Conservation (phyloP, 2,888 invertebrate species). For the Agrotis clavis region DNA sequence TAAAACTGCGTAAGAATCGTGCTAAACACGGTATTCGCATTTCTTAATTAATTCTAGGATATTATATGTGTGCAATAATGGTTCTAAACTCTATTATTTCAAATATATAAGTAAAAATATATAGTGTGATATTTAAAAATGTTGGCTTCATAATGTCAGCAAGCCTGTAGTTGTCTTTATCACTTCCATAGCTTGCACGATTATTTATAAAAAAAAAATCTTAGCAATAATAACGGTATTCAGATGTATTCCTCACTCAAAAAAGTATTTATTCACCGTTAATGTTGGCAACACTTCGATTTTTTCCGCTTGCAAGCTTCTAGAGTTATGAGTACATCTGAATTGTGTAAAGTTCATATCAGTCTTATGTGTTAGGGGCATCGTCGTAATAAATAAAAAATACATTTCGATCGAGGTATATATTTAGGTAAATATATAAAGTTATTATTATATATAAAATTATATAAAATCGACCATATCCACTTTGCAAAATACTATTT, state of each 20-base stretch:
- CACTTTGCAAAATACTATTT: conserved; percentile 10
- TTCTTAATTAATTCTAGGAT: conserved; percentile 45
- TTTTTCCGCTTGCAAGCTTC: conserved; percentile 48
- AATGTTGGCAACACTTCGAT: conserved; percentile 56
- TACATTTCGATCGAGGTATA: conserved; percentile 43
- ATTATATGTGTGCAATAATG: conserved; percentile 58
- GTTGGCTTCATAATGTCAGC: conserved; percentile 63
- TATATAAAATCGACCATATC: conserved; percentile 21
- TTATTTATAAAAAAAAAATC: conserved; percentile 77
- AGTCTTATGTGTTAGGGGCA: conserved; percentile 71
- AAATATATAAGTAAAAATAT: conserved; percentile 43
- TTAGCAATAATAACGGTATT: conserved; percentile 78
- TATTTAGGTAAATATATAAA: conserved; percentile 49
- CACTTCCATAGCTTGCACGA: conserved; percentile 89
- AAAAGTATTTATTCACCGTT: conserved; percentile 48
- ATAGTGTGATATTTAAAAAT: conserved; percentile 41
- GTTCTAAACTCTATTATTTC: conserved; percentile 52
- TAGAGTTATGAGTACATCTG: conserved; percentile 66
- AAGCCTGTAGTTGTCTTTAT: conserved; percentile 70
- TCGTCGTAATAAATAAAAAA: conserved; percentile 38
- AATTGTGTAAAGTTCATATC: conserved; percentile 72
- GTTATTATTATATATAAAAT: conserved; percentile 35
- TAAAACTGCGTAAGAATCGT: not conserved
- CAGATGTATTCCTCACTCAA: conserved; percentile 69
- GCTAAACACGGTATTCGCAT: conserved; percentile 21